A percentile compares a stretch with the other conserved stretches of the same genome.
Conservation (phyloP, 2,888 invertebrate species). For the Macroteleia sp. region DNA sequence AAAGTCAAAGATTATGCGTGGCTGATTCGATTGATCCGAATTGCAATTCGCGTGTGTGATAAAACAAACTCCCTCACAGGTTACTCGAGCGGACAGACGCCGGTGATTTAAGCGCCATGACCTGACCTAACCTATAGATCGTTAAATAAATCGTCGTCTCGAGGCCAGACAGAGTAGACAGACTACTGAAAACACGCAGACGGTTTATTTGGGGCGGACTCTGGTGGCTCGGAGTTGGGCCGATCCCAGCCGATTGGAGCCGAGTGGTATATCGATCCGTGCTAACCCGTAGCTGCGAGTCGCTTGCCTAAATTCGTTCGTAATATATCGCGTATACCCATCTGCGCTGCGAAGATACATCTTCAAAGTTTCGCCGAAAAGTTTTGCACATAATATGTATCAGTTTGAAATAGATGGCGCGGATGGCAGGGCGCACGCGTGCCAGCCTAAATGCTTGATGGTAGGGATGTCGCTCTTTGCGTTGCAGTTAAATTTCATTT, state of each 20-base stretch:
- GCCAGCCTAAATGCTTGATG: not conserved
- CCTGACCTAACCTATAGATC: constrained; percentile 42
- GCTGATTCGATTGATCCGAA: not conserved
- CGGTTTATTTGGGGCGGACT: constrained; percentile 40
- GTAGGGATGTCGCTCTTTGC: no score
- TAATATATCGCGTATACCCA: constrained; percentile 32
- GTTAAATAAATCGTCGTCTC: constrained; percentile 61
- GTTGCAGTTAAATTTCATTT: no score
- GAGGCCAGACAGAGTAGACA: constrained; percentile 26
- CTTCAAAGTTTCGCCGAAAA: constrained; percentile 9
- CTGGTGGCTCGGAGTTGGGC: constrained; percentile 8
- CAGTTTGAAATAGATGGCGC: constrained; percentile 12
- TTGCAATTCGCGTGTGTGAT: constrained; percentile 15
- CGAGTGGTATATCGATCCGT: constrained; percentile 42
- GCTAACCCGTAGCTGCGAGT: constrained; percentile 20
- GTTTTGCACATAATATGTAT: not conserved
- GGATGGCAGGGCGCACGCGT: constrained; percentile 3
- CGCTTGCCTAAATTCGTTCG: constrained; percentile 34
- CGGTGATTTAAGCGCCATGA: constrained; percentile 45
- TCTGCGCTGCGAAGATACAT: constrained; percentile 21
- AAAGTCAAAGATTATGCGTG: no score
- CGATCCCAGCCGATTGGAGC: constrained; percentile 41
- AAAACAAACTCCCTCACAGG: constrained; percentile 27
- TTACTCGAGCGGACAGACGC: not conserved
- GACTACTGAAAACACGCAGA: constrained; percentile 33